These are phyloP conservation scores for Hirtodrosophila duncani DNA, from an alignment of 2,888 invertebrate species.

Conservation along the genomic window DNA sequence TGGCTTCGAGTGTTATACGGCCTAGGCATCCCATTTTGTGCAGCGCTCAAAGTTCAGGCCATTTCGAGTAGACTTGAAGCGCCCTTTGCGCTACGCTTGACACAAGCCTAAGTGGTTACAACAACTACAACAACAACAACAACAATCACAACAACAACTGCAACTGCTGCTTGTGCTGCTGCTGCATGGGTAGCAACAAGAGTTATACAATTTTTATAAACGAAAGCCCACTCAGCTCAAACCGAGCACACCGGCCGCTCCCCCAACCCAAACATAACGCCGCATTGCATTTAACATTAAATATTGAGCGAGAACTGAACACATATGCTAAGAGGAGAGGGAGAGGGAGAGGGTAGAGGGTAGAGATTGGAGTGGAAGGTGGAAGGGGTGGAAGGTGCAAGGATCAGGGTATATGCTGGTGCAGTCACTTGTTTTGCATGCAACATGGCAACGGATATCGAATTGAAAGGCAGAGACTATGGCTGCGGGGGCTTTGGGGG, in stretches of 20 bases:
- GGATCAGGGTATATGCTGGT: neutral
- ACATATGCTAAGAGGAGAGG: neutral
- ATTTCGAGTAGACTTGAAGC: too few species aligned
- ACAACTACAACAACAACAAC: neutral
- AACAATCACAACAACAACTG: neutral
- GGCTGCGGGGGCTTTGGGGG: neutral
- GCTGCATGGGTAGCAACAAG: too few species aligned
- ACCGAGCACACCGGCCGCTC: neutral
- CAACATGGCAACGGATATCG: slow-evolving; percentile 53
- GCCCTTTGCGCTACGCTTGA: too few species aligned
- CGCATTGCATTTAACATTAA: slow-evolving; percentile 17
- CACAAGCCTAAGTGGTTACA: slow-evolving; percentile 1
- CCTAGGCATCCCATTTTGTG: too few species aligned
- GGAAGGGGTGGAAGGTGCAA: slow-evolving; percentile 1
- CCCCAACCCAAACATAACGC: neutral
- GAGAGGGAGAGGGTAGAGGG: slow-evolving; percentile 2
- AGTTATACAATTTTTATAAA: slow-evolving; percentile 24
- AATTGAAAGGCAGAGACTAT: slow-evolving; percentile 4
- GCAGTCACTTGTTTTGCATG: slow-evolving; percentile 48
- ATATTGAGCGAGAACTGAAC: slow-evolving; percentile 23
- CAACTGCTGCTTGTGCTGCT: neutral
- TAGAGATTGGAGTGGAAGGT: neutral
- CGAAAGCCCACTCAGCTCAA: too few species aligned
- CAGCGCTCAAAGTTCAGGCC: too few species aligned
- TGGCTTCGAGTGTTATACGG: too few species aligned